These are phyloP conservation scores for Sacculina carcini DNA, from an alignment of 2,888 invertebrate genomes.

Conservation along the genomic window DNA sequence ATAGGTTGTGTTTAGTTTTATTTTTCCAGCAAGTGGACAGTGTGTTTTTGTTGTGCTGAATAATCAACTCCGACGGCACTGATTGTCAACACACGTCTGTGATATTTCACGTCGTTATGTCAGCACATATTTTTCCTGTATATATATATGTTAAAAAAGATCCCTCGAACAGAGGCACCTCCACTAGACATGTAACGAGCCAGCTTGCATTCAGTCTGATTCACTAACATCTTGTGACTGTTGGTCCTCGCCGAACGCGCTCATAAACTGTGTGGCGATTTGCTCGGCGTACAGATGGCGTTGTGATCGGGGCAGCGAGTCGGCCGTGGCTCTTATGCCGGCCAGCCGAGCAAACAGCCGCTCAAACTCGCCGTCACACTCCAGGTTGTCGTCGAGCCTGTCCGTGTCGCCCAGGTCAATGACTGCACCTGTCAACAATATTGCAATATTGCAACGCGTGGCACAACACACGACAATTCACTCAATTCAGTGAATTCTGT, in stretches of 20 bases:
- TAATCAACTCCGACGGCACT: not conserved
- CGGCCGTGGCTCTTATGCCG: conserved; percentile 38
- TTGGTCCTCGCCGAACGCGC: conserved; percentile 39
- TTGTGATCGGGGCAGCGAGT: conserved; percentile 31
- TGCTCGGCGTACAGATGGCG: conserved; percentile 41
- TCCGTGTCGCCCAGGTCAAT: too few species aligned
- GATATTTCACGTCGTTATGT: too few species aligned
- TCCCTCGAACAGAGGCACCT: too few species aligned
- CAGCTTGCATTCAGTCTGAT: conserved; percentile 12
- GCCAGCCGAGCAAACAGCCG: conserved; percentile 35
- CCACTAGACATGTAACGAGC: not conserved
- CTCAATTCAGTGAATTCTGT: too few species aligned
- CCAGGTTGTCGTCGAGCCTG: too few species aligned
- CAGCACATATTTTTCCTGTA: too few species aligned
- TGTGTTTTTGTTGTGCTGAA: not conserved
- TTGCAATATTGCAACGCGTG: too few species aligned
- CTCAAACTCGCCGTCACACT: conserved; percentile 29
- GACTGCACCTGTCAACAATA: too few species aligned
- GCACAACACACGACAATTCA: too few species aligned
- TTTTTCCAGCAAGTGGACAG: too few species aligned
- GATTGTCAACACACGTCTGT: not conserved
- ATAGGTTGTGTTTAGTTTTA: too few species aligned
- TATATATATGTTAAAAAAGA: too few species aligned
- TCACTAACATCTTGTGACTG: conserved; percentile 30
- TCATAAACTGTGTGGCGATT: conserved; percentile 44